Base-by-base conservation (phyloP, 2,888 invertebrate genomes). In the Antheraea assamensis region DNA sequence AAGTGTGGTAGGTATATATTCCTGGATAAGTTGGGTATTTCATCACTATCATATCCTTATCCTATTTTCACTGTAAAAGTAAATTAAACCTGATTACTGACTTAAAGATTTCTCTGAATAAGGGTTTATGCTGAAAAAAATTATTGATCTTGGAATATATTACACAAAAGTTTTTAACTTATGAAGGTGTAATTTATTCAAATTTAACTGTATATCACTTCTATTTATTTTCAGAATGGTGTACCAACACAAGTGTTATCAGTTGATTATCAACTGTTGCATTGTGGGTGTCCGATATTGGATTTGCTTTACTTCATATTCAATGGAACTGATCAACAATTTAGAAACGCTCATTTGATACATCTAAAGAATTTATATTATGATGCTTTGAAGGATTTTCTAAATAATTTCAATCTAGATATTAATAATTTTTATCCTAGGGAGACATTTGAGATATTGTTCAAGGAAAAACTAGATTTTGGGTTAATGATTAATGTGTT, bases 291-390 rank as follows among this genome's bases (percentile, higher is more conserved):
- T 31, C 78, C 78, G 19, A 10, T 75, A 5, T 19, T 73, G 17
- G 75, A 91, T 70, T 78, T 91, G 2, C 5, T 89, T 0, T 87
- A 82, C 70, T 87, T 90, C 68, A 82, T 90, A 21, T 84, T 83
- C 58, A 74, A 74, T 3, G 76, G 82, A 15, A 87, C 88, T 0
- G 89, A 89, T 72, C 79, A 80, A 24, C 64, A 85, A 15, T 88
- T 90, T 49, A 81, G 90, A 21, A 80, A 74, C n/a, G 71, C 78
- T 0, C 84, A 91, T 71, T 55, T 88, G 55, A 71, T 77, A 2
- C 30, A 84, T 30, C 76, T 91, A 0, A 89, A 88, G 70, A 76
- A 84, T 3, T 10, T 86, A 1, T 91, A 91, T 68, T 81, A 85
- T 61, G 76, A 85, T 0, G 78, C 82, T 24, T 77, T 91, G 71